Base-by-base conservation (phyloP, 2,113 vertebrate genomes). In the Halcyon senegalensis region DNA sequence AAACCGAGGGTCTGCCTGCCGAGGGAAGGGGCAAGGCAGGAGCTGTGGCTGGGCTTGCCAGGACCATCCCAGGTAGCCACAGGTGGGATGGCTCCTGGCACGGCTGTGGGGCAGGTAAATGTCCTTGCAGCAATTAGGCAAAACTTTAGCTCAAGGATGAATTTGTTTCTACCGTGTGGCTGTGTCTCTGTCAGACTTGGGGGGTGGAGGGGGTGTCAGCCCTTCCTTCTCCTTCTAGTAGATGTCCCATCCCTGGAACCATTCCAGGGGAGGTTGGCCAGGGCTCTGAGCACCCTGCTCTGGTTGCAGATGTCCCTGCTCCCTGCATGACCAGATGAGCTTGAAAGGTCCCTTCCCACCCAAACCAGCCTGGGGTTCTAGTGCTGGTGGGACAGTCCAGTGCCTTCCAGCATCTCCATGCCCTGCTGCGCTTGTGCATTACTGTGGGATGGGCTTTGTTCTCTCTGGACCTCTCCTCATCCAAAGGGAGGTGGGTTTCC, bases 381-480 rank as follows among this genome's bases (percentile, higher is more conserved):
- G 30, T 5, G 30, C 56, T 25, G 43, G 17, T 9, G 39, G n/a
- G 13, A 24, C 53, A 24, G 39, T 1, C 44, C 63, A 2, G 0
- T 3, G 5, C 14, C 14, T 56, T 66, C 33, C 41, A 1, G 9
- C n/a, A 17, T 5, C 56, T 60, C 58, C 14, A 1, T 0, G 2
- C 13, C 43, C 6, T 14, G 51, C 25, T 12, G 3, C 1, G 1
- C 3, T 2, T 2, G 1, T 11, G 37, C 1, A 0, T 3, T 48
- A 37, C 70, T 28, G 48, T 46, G 56, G 17, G 35, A 11, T 4
- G 33, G 41, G 15, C 3, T 43, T 48, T 37, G 19, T 4, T 33
- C 39, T 48, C 16, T 7, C 43, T 5, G 15, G 16, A 24, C n/a
- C 25, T 48, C 74, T 25, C 31, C 60, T n/a, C 16, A 7, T 14